Base-by-base conservation (phyloP, 2,888 invertebrate species). In the Acanthosepion pharaonis region DNA sequence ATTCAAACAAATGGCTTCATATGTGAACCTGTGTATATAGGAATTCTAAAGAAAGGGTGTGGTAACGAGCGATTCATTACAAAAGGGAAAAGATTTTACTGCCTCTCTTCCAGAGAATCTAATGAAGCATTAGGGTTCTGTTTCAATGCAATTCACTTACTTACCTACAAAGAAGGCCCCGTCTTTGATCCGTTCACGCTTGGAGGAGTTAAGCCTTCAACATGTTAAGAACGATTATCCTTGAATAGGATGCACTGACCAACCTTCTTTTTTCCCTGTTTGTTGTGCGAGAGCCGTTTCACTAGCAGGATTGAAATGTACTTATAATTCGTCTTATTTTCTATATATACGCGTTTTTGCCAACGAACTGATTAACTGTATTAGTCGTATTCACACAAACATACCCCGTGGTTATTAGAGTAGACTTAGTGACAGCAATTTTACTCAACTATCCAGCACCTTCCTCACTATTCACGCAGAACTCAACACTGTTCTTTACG, bases 111-210 rank as follows among this genome's bases (percentile, higher is more conserved):
- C 15, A 33, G 15, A 78, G n/a, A 78, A 78, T 15, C 15, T 11
- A 78, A 78, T 78, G 78, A 78, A 78, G 78, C 78, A 78, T 78
- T 9, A n/a, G 3, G 18, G n/a, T 78, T 78, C n/a, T 33, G 78
- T 78, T 78, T 78, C 78, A n/a, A 78, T 78, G 33, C 78, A 78
- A 78, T 93, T 93, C 49, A 28, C 48, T 93, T 93, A 53, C 93
- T 93, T 93, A 93, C 51, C n/a, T 93, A 48, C 49, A 53, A 93
- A 93, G 53, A 42, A 42, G 48, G 15, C n/a, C 11, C 3, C 18
- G 49, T 28, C 49, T 51, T 93, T 49, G 25, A 93, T 53, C 93
- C 15, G 4, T 53, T 53, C 49, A 93, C 4, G 53, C 93, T 53
- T 93, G 48, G 15, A 49, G 9, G 93, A 93, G 0, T 53, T 28